Conservation (phyloP, 2,797 vertebrate genomes). For the Orientallactaga sibirica region DNA sequence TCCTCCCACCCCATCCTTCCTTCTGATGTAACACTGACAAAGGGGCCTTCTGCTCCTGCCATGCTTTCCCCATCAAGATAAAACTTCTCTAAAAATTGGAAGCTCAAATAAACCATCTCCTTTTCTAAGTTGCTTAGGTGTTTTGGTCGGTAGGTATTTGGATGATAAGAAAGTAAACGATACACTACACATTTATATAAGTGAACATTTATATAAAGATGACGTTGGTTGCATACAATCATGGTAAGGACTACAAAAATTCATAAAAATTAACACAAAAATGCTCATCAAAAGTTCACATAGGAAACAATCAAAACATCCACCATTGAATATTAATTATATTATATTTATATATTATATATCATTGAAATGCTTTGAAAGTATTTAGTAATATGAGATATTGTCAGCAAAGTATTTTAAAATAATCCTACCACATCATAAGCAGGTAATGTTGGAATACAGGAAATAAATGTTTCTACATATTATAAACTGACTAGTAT, state of each 20-base stretch:
- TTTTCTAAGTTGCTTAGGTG: too few species aligned
- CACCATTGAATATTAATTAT: not conserved
- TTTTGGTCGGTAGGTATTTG: too few species aligned
- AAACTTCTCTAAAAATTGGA: too few species aligned
- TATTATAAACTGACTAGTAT: not conserved
- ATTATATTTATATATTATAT: not conserved
- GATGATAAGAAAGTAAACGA: too few species aligned
- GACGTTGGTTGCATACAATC: not conserved
- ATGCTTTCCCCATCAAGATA: too few species aligned
- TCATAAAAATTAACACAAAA: conserved; percentile 13
- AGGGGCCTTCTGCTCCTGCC: too few species aligned
- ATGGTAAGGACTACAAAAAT: not conserved
- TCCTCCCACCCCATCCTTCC: too few species aligned
- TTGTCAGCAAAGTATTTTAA: not conserved
- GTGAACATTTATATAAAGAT: too few species aligned
- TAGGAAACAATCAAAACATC: not conserved
- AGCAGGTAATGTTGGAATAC: not conserved
- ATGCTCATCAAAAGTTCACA: not conserved
- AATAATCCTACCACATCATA: not conserved
- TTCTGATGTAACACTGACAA: too few species aligned
- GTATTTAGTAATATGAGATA: not conserved
- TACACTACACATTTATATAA: too few species aligned
- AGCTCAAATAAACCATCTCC: too few species aligned
- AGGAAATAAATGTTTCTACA: conserved; percentile 14
- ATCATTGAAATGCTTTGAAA: conserved; percentile 40